Conservation (phyloP, 2,113 vertebrate species). For the Eulacestoma nigropectus region DNA sequence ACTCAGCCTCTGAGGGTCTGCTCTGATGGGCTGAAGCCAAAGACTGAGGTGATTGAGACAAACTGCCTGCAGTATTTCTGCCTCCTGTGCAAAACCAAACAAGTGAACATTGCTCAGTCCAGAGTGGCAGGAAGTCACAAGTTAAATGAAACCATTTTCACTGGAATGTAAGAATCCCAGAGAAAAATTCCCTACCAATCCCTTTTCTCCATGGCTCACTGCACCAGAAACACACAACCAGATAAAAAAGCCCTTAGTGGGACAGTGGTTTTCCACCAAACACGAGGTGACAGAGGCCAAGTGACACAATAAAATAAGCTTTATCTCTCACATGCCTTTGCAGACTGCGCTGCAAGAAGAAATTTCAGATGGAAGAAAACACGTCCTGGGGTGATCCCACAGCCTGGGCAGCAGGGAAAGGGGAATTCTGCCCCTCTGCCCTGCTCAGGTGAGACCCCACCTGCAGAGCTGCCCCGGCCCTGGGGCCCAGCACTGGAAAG, state of each 20-base stretch:
- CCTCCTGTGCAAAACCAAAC: background rate
- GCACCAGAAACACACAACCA: background rate
- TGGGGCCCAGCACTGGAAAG: background rate
- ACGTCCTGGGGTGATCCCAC: background rate
- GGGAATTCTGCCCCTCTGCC: background rate
- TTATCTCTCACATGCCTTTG: background rate
- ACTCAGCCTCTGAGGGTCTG: background rate
- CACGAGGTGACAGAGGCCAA: background rate
- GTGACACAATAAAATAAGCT: background rate
- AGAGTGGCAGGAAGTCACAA: background rate
- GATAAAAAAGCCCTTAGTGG: background rate
- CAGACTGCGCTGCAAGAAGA: background rate
- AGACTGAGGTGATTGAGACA: background rate
- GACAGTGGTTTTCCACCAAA: background rate
- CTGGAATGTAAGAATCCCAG: background rate
- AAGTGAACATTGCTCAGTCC: background rate
- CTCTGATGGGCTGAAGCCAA: background rate
- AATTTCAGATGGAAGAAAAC: background rate
- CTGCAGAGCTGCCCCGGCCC: background rate
- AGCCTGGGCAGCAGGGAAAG: rapidly evolving
- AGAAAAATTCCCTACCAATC: background rate
- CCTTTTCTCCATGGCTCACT: background rate
- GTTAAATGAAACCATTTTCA: background rate
- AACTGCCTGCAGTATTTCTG: background rate
- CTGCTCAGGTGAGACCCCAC: background rate